Evolutionary conservation across 2,888 invertebrate genomes (phyloP).

Genomic region (Zygogramma bicolorata): DNA sequence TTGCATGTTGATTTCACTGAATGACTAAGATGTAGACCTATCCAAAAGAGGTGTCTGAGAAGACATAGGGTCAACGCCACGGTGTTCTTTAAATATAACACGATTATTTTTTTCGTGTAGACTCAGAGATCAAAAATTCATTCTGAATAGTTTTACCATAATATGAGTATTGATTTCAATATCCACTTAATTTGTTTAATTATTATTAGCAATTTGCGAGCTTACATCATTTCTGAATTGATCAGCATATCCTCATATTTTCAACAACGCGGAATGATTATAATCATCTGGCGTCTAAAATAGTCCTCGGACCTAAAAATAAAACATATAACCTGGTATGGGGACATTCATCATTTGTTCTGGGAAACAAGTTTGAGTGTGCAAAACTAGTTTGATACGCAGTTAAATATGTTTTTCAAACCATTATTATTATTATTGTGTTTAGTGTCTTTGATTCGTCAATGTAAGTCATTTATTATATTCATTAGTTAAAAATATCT

Average conservation of each 20-base stretch:
- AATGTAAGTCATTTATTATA: background rate
- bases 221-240: background rate
- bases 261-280: background rate
- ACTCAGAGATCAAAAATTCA: too few species aligned
- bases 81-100: too few species aligned
- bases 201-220: background rate
- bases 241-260: background rate
- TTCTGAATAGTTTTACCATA: too few species aligned
- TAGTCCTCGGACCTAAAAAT: background rate
- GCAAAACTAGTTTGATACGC: background rate
- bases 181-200: background rate
- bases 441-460: background rate
- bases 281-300: background rate
- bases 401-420: background rate
- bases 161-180: too few species aligned
- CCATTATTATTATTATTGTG: background rate
- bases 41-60: too few species aligned
- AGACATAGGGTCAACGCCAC: too few species aligned
- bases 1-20: too few species aligned
- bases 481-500: background rate
- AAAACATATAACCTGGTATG: background rate
- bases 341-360: background rate
- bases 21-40: too few species aligned
- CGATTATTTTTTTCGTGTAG: too few species aligned
- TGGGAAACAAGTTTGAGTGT: background rate